Evolutionary conservation across 2,888 invertebrate genomes (phyloP).

Genomic region (Tetheella fluctuosa): DNA sequence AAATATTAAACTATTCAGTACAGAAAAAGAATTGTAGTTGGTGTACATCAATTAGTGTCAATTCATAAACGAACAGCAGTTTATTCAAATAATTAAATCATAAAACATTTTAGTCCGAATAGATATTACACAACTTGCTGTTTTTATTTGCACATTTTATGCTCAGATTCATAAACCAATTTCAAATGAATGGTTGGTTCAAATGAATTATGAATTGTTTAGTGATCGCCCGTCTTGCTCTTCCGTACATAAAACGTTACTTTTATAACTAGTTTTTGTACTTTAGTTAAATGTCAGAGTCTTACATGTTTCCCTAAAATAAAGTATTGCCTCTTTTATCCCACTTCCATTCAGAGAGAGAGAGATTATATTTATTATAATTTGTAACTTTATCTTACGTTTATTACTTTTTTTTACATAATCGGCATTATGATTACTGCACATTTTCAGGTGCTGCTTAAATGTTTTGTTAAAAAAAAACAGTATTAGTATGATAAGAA

Average conservation of each 20-base stretch:
- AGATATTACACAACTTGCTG: not conserved
- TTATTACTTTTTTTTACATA: not conserved
- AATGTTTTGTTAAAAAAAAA: conserved; percentile 36
- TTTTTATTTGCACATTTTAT: no score
- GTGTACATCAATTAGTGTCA: not conserved
- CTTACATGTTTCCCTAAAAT: not conserved
- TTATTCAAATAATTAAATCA: not conserved
- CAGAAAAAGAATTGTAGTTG: not conserved
- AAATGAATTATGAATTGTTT: not conserved
- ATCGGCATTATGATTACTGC: not conserved
- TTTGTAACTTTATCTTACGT: not conserved
- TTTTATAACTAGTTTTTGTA: no score
- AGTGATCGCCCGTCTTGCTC: not conserved
- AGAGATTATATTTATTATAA: no score
- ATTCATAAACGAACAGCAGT: not conserved
- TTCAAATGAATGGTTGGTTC: no score
- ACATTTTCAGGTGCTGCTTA: conserved; percentile 37
- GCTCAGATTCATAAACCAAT: not conserved
- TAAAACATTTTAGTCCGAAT: not conserved
- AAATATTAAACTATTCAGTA: not conserved
- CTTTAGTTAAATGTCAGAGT: no score
- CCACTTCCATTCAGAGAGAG: not conserved
- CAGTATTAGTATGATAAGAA: conserved; percentile 64
- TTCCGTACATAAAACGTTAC: not conserved
- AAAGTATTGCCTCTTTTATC: not conserved